Evolutionary conservation across 1,140 invertebrate species (phyloP).

Genomic region (Mercenaria mercenaria): DNA sequence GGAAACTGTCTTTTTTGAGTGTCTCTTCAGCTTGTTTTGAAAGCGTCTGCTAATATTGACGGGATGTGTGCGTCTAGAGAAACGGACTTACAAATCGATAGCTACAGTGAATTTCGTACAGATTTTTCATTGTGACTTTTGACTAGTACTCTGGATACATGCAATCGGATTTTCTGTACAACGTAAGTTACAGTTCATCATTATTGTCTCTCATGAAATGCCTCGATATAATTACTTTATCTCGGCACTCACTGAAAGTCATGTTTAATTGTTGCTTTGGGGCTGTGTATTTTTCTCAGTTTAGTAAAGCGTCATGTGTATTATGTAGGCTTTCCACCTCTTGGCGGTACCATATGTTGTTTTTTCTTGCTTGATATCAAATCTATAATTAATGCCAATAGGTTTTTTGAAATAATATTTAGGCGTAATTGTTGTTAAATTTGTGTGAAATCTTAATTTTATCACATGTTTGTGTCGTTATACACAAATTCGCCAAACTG

Average conservation of each 20-base stretch:
- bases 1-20: conserved; percentile 32
- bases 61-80: conserved; percentile 16
- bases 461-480: too few species aligned
- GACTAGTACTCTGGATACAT: neutral
- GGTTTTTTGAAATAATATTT: too few species aligned
- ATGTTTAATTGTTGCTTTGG: neutral
- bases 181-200: neutral
- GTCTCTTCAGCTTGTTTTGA: neutral
- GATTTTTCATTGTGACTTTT: conserved; percentile 39
- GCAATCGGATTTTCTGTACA: neutral
- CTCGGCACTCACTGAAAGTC: neutral
- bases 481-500: too few species aligned
- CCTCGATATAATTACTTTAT: neutral
- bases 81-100: conserved; percentile 30
- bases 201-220: neutral
- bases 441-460: too few species aligned
- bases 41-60: conserved; percentile 26
- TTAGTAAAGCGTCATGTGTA: neutral
- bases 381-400: neutral
- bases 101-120: conserved; percentile 14
- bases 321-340: neutral
- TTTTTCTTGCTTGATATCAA: neutral
- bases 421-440: too few species aligned
- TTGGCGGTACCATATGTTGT: neutral
- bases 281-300: neutral